A percentile compares a stretch with the other conserved stretches of the same genome.
Evolutionary conservation across 2,888 invertebrate species (phyloP).

Genomic region (Pristionchus exspectatus): DNA sequence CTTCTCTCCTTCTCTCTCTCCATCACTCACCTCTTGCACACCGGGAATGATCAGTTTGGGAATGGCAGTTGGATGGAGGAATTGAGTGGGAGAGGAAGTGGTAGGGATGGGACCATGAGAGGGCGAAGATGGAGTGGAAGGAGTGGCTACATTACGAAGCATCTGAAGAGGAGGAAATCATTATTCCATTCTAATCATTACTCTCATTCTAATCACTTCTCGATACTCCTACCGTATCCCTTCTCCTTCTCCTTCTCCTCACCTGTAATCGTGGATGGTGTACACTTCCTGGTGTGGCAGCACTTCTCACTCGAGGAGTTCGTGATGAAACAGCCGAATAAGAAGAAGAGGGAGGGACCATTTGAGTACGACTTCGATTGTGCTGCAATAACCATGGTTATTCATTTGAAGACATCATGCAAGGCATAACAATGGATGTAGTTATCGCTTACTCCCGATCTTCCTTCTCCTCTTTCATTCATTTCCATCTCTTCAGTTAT

Average conservation of each 20-base stretch:
- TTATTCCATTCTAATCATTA: background rate
- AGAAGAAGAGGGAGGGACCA: background rate
- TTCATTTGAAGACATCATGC: too few species aligned
- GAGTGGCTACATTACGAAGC: background rate
- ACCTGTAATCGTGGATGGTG: slow-evolving; percentile 42
- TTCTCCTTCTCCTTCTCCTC: background rate
- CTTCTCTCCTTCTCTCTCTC: background rate
- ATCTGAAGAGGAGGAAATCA: background rate
- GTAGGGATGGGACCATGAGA: background rate
- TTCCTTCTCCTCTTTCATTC: background rate
- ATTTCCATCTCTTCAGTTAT: slow-evolving; percentile 21
- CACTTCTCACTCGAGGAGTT: background rate
- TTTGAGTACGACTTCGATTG: background rate
- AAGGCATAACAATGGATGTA: background rate
- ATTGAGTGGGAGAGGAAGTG: slow-evolving; percentile 33
- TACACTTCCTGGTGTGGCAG: background rate
- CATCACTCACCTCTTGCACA: slow-evolving; percentile 28
- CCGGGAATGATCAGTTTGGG: background rate
- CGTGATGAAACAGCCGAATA: background rate
- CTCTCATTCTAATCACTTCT: background rate
- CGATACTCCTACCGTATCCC: slow-evolving; percentile 23
- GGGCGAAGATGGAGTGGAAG: slow-evolving; percentile 7
- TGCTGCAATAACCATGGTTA: background rate
- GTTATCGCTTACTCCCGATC: background rate
- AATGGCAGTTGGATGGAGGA: slow-evolving; percentile 46